These are phyloP conservation scores for Gortyna flavago DNA, from an alignment of 2,888 invertebrate genomes.

Conservation along the genomic window DNA sequence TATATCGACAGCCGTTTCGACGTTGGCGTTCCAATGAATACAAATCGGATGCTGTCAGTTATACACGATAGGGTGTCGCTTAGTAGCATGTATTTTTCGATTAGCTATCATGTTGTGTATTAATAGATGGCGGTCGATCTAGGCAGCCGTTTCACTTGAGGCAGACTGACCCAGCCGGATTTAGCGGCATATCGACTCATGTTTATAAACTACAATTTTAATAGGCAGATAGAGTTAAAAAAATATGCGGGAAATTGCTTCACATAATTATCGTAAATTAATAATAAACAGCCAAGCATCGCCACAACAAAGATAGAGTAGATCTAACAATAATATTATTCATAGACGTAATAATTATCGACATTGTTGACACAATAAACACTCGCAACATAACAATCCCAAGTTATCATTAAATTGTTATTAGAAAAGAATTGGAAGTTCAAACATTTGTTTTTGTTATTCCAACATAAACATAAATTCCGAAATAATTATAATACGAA, in stretches of 20 bases:
- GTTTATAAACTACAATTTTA: conserved; percentile 38
- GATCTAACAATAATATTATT: background rate
- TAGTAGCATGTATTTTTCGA: conserved; percentile 4
- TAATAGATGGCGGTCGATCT: conserved; percentile 60
- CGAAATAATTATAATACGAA: conserved; percentile 12
- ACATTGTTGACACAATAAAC: conserved; percentile 23
- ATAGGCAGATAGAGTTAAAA: conserved; percentile 6
- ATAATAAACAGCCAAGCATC: conserved; percentile 3
- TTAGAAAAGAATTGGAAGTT: background rate
- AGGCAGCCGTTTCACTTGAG: conserved; percentile 44
- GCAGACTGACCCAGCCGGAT: conserved; percentile 58
- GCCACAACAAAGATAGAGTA: conserved; percentile 15
- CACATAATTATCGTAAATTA: conserved; percentile 11
- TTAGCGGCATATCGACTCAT: conserved; percentile 47
- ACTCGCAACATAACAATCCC: conserved; percentile 18
- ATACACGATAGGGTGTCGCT: conserved; percentile 14
- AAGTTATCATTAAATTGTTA: background rate
- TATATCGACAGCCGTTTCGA: conserved; percentile 19
- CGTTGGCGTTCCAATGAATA: conserved; percentile 41
- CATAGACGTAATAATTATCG: conserved; percentile 5
- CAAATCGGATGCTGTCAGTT: conserved; percentile 34
- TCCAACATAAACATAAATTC: background rate
- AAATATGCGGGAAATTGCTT: conserved; percentile 32
- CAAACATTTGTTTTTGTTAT: background rate
- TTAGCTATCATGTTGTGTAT: conserved; percentile 38